phyloP scores from a whole-genome alignment of 2,888 invertebrate species.

The Oligia strigilis region DNA sequence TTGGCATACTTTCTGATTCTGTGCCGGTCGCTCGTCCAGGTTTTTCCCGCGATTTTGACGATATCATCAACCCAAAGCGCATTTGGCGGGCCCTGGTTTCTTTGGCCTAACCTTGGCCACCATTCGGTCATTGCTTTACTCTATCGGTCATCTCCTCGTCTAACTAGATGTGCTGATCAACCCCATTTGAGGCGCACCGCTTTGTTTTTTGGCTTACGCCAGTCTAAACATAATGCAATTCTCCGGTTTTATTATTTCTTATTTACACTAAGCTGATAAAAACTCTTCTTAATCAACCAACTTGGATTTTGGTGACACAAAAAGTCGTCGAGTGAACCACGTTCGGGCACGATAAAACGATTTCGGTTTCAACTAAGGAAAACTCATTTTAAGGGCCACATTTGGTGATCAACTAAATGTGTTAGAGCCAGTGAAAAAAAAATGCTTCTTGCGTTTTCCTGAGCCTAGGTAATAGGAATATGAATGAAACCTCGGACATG shows the following conservation, averaged over 20 bases:
- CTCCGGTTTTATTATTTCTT: background rate
- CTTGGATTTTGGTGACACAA: slow-evolving; percentile 34
- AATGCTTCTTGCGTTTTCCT: slow-evolving; percentile 28
- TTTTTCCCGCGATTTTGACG: background rate
- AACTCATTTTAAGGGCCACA: slow-evolving; percentile 64
- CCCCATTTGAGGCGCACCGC: background rate
- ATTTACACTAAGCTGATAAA: slow-evolving; percentile 4
- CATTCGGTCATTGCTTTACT: too few relatives aligned
- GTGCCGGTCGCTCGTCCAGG: too few relatives aligned
- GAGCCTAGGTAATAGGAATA: slow-evolving; percentile 10
- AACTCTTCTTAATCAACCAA: slow-evolving; percentile 4
- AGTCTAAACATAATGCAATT: background rate
- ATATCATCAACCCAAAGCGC: background rate
- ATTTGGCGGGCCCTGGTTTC: background rate
- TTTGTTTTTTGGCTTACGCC: background rate
- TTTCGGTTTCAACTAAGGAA: slow-evolving; percentile 50
- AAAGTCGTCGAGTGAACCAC: slow-evolving; percentile 23
- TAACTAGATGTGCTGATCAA: background rate
- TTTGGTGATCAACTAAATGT: slow-evolving; percentile 57
- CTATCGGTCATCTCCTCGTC: background rate
- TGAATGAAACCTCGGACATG: slow-evolving; percentile 30
- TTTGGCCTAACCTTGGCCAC: background rate
- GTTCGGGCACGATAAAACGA: slow-evolving; percentile 53
- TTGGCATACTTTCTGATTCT: background rate
- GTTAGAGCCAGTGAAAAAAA: slow-evolving; percentile 43